Evolutionary conservation across 2,888 invertebrate genomes (phyloP).

Genomic region (Trichogramma dendrolimi): DNA sequence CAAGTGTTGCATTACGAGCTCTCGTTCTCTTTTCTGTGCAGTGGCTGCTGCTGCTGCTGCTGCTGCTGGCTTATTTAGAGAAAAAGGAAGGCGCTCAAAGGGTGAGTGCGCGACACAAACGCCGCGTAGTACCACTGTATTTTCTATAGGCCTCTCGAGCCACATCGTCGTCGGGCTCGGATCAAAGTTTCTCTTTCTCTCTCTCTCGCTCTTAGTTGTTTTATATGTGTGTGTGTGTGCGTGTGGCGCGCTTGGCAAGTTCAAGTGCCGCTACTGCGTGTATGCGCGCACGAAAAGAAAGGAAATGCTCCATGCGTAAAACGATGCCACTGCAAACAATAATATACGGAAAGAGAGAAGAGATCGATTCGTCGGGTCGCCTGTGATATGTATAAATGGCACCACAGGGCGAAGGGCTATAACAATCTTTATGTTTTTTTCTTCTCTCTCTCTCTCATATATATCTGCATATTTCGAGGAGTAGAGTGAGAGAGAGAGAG

Average conservation of each 20-base stretch:
- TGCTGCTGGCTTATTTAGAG: no score
- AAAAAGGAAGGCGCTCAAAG: no score
- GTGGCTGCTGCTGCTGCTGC: neutral
- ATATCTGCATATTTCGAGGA: neutral
- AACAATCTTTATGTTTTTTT: no score
- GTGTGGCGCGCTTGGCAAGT: slow-evolving; percentile 22
- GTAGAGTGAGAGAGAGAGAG: neutral
- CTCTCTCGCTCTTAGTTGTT: no score
- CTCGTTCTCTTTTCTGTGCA: slow-evolving; percentile 11
- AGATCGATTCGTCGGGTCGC: slow-evolving; percentile 43
- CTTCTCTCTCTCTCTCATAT: neutral
- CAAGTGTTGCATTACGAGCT: neutral
- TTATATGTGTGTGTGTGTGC: neutral
- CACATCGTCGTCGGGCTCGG: neutral
- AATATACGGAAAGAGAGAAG: slow-evolving; percentile 43
- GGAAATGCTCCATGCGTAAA: slow-evolving; percentile 51
- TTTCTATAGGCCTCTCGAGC: neutral
- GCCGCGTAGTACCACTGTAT: slow-evolving; percentile 3
- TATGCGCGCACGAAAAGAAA: slow-evolving; percentile 50
- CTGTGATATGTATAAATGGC: no score
- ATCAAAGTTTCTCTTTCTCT: slow-evolving; percentile 6
- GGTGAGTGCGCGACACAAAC: no score
- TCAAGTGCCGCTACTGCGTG: slow-evolving; percentile 51
- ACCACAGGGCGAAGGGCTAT: no score
- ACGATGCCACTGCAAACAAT: slow-evolving; percentile 52